A percentile compares a stretch with the other conserved stretches of the same genome.
phyloP scores from a whole-genome alignment of 2,797 vertebrate genomes.

The Falco berigora region DNA sequence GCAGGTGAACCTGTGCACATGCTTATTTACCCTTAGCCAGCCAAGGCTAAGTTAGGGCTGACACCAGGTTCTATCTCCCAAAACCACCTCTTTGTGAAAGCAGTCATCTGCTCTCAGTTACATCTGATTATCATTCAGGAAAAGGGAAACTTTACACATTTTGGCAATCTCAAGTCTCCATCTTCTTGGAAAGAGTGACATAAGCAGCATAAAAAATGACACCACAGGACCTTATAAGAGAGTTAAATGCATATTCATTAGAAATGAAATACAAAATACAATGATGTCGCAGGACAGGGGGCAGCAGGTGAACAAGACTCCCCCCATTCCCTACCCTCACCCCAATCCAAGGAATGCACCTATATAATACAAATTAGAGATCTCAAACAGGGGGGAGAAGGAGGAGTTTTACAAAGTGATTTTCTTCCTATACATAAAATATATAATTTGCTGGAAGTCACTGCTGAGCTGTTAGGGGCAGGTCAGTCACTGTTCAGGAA shows the following conservation, averaged over 20 bases:
- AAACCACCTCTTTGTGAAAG: not conserved
- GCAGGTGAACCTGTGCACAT: not conserved
- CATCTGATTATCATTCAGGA: not conserved
- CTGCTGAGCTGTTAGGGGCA: not conserved
- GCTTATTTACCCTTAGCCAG: not conserved
- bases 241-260: conserved; percentile 59
- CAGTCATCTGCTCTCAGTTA: not conserved
- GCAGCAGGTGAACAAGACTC: not conserved
- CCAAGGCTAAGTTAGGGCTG: not conserved
- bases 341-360: not conserved
- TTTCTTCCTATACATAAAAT: conserved; percentile 53
- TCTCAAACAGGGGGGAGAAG: not conserved
- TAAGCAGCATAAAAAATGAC: not conserved
- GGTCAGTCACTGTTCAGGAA: not conserved
- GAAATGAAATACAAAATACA: conserved; percentile 60
- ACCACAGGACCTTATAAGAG: not conserved
- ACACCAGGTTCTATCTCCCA: not conserved
- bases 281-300: not conserved
- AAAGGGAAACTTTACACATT: not conserved
- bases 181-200: not conserved
- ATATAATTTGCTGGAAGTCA: conserved; percentile 34
- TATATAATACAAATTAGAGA: conserved; percentile 42
- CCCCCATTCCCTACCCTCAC: not conserved
- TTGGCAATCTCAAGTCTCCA: not conserved
- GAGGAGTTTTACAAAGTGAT: conserved; percentile 29